Conservation (phyloP, 2,888 invertebrate species). For the Serrognathus titanus region DNA sequence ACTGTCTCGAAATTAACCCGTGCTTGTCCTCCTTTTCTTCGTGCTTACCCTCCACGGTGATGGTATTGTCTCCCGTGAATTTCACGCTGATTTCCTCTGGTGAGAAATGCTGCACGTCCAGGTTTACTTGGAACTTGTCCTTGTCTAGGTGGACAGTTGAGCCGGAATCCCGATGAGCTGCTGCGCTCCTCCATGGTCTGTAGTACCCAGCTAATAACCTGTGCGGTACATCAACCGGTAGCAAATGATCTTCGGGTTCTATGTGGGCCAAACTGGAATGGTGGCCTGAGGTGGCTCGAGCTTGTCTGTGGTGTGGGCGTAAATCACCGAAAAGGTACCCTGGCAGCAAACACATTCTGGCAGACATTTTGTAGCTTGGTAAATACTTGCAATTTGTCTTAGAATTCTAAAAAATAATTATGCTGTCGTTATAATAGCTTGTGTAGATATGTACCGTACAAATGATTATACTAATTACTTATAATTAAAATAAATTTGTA, state of each 20-base stretch:
- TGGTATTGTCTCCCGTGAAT: conserved; percentile 58
- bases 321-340: conserved; percentile 30
- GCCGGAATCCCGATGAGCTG: conserved; percentile 53
- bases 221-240: conserved; percentile 22
- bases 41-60: conserved; percentile 74
- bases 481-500: too few species aligned
- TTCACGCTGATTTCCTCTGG: conserved; percentile 76
- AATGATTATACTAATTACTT: too few species aligned
- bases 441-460: too few species aligned
- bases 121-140: conserved; percentile 65
- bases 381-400: too few species aligned
- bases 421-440: too few species aligned
- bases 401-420: too few species aligned
- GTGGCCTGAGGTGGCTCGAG: conserved; percentile 53
- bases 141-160: conserved; percentile 57
- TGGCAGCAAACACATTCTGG: not conserved
- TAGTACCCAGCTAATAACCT: conserved; percentile 36
- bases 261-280: conserved; percentile 53
- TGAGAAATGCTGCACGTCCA: conserved; percentile 73
- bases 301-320: conserved; percentile 37
- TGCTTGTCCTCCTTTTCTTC: conserved; percentile 72
- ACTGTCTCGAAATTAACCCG: conserved; percentile 71
- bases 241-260: conserved; percentile 52
- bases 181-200: conserved; percentile 50
- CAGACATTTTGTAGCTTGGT: too few species aligned